Percentiles rank a stretch among this genome's conserved stretches.
These are phyloP conservation scores for Caenorhabditis japonica DNA, from an alignment of 2,888 invertebrate species.

Conservation along the genomic window DNA sequence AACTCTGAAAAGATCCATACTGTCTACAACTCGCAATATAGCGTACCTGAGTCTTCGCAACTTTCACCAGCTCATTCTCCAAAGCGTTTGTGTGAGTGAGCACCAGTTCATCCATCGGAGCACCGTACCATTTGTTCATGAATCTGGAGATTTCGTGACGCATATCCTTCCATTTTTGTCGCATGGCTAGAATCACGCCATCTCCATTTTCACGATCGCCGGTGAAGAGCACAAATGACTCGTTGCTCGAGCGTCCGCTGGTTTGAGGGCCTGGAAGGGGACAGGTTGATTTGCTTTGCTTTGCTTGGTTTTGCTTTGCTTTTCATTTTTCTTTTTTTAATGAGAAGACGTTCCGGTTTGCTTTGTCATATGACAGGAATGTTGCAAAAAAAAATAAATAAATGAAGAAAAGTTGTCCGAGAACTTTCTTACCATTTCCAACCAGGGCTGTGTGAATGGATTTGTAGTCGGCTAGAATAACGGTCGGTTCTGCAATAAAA, in stretches of 20 bases:
- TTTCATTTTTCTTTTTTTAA: too few species aligned
- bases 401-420: too few species aligned
- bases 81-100: constrained; percentile 43
- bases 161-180: constrained; percentile 66
- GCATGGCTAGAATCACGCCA: constrained; percentile 71
- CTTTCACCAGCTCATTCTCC: constrained; percentile 37
- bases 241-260: constrained; percentile 64
- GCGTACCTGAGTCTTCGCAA: constrained; percentile 25
- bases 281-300: too few species aligned
- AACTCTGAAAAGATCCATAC: constrained; percentile 33
- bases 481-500: constrained; percentile 53
- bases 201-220: constrained; percentile 66
- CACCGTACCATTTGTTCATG: constrained; percentile 42
- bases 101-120: constrained; percentile 52
- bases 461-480: constrained; percentile 55
- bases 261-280: constrained; percentile 39
- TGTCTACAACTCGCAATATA: too few species aligned
- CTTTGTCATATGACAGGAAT: constrained; percentile 25
- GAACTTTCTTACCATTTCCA: constrained; percentile 52
- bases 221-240: constrained; percentile 69
- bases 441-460: constrained; percentile 50
- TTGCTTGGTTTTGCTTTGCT: too few species aligned
- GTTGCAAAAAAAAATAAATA: constrained; percentile 39
- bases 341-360: too few species aligned
- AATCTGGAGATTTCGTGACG: constrained; percentile 40